phyloP scores from a whole-genome alignment of 2,797 vertebrate species.

The Eutrigla gurnardus region DNA sequence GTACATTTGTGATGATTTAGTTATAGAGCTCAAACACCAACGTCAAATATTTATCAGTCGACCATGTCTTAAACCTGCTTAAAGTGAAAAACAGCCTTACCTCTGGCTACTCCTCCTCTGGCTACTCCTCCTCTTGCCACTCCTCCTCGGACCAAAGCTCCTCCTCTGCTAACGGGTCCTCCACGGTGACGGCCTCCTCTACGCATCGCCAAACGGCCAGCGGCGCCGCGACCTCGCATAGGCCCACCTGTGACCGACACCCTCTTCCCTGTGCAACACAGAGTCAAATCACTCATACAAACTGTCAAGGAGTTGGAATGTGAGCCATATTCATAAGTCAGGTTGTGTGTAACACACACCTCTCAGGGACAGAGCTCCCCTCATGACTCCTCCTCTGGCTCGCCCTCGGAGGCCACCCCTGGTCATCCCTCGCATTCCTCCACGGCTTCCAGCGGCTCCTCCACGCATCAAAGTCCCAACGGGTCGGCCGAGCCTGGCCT shows the following conservation, averaged over 20 bases:
- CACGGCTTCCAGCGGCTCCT: slow-evolving; percentile 82
- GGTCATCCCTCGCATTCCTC: slow-evolving; percentile 89
- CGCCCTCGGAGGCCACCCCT: slow-evolving; percentile 90
- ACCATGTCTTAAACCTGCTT: too few species aligned
- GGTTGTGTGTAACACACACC: slow-evolving; percentile 73
- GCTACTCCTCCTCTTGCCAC: slow-evolving; percentile 76
- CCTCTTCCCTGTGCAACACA: slow-evolving; percentile 65
- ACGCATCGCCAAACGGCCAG: slow-evolving; percentile 88
- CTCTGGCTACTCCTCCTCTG: slow-evolving; percentile 82
- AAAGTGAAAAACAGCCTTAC: slow-evolving; percentile 66
- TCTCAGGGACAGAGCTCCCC: slow-evolving; percentile 90
- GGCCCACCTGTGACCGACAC: slow-evolving; percentile 80
- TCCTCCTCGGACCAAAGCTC: slow-evolving; percentile 82
- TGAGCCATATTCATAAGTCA: background rate
- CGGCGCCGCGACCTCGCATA: slow-evolving; percentile 87
- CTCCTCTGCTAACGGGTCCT: slow-evolving; percentile 86
- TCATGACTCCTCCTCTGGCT: slow-evolving; percentile 86
- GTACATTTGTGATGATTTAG: background rate
- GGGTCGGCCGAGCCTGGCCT: slow-evolving; percentile 94
- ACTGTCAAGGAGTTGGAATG: background rate
- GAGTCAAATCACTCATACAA: background rate
- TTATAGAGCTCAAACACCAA: too few species aligned
- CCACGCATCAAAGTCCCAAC: slow-evolving; percentile 88
- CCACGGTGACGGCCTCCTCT: slow-evolving; percentile 87
- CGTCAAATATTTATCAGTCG: too few species aligned